phyloP scores from a whole-genome alignment of 2,113 vertebrate genomes.

The Anthoscopus minutus region DNA sequence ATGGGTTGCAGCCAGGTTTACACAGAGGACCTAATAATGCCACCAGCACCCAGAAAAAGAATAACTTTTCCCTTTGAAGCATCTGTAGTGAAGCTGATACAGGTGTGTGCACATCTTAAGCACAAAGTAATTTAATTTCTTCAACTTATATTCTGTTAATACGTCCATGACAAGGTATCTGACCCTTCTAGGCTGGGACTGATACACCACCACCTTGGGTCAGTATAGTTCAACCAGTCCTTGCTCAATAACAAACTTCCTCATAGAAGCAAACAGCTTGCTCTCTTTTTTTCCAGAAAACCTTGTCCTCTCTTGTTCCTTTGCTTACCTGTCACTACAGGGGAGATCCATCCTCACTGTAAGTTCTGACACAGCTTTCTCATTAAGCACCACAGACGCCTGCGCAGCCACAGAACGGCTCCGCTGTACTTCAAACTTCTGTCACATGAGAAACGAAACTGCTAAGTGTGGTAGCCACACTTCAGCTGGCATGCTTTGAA shows the following conservation, averaged over 20 bases:
- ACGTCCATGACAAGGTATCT: background rate
- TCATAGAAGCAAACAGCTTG: background rate
- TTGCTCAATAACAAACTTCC: background rate
- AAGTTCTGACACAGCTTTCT: background rate
- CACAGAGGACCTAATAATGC: background rate
- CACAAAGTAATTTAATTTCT: background rate
- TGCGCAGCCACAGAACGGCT: background rate
- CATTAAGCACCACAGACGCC: background rate
- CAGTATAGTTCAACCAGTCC: background rate
- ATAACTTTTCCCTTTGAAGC: background rate
- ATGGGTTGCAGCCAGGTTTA: background rate
- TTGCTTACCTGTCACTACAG: background rate
- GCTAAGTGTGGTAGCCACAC: conserved; percentile 37
- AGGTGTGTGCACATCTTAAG: background rate
- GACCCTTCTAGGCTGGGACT: background rate
- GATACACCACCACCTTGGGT: background rate
- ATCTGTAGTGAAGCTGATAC: background rate
- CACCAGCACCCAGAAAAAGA: background rate
- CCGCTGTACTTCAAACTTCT: background rate
- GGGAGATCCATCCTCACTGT: background rate
- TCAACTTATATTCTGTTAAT: background rate
- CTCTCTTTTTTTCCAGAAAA: background rate
- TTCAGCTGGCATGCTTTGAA: conserved; percentile 40
- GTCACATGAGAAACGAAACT: conserved; percentile 23
- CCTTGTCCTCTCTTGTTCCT: background rate